These are phyloP conservation scores for Pemphredon lugubris DNA, from an alignment of 2,888 invertebrate species.

Conservation along the genomic window DNA sequence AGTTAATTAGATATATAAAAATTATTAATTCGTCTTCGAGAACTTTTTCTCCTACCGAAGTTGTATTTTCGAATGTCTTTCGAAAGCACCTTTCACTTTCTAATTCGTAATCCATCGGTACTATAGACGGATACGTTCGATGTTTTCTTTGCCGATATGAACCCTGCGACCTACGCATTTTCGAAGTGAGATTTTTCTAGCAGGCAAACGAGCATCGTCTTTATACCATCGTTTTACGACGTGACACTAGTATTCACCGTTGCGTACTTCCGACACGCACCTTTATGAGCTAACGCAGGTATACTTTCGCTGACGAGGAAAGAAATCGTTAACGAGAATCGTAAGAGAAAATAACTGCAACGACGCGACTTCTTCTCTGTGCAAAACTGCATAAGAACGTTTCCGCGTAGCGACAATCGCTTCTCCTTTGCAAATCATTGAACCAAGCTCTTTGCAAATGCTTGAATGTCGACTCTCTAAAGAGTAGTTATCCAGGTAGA, in stretches of 20 bases:
- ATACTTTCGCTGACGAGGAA: slow-evolving; percentile 69
- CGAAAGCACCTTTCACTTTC: not conserved
- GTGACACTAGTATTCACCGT: slow-evolving; percentile 4
- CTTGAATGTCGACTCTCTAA: slow-evolving; percentile 6
- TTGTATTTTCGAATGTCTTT: not conserved
- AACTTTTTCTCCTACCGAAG: too few relatives aligned
- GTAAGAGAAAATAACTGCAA: slow-evolving; percentile 39
- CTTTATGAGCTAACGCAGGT: slow-evolving; percentile 35
- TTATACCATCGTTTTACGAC: slow-evolving; percentile 24
- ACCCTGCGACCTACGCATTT: not conserved
- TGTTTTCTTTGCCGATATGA: slow-evolving; percentile 1
- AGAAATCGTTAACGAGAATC: slow-evolving; percentile 57
- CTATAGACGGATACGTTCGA: not conserved
- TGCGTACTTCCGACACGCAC: slow-evolving; percentile 25
- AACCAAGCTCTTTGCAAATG: not conserved
- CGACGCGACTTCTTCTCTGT: slow-evolving; percentile 11
- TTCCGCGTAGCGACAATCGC: slow-evolving; percentile 37
- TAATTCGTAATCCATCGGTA: not conserved
- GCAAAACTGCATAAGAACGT: slow-evolving; percentile 28
- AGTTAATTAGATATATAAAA: too few relatives aligned
- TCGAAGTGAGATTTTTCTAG: slow-evolving; percentile 4
- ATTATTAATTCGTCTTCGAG: too few relatives aligned
- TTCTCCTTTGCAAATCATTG: not conserved
- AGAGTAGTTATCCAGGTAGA: not conserved
- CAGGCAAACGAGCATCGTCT: not conserved